Base-by-base conservation (phyloP, 2,797 vertebrate species). In the Sebastes steindachneri region DNA sequence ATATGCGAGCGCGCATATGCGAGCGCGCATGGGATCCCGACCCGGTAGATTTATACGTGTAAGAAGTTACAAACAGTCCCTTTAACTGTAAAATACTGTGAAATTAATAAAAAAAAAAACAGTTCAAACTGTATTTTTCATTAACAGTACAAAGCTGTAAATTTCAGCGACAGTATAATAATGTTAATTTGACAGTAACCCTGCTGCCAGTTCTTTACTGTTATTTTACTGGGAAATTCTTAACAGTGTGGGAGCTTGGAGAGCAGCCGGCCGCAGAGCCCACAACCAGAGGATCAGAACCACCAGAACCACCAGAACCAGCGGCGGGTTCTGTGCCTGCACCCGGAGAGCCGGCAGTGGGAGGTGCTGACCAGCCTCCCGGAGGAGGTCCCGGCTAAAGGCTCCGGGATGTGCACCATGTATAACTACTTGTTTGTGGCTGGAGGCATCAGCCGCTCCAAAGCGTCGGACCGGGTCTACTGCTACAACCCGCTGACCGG, bases 351-450 rank as follows among this genome's bases (percentile, higher is more conserved):
- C 0, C 90, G 81, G 3, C 91, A 89, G 66, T 98, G 98, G 98
- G 94, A 94, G 65, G 95, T 95, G 72, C 90, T 98, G 86, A 97
- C 96, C 0, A 88, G 93, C 71, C 92, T 98, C 73, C 98, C 98
- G 0, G 97, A 97, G 75, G 97, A 97, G 62, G 92, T 96, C 86
- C 95, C 95, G 3, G 94, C 95, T 15, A 96, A 96, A 54, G 97
- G 97, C 66, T 97, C 96, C 0, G 97, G 96, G 23, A 96, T 98
- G 80, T 97, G 97, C 25, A 97, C 97, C 65, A 94, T 99, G 76
- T 95, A 96, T 94, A 98, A 98, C 95, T 99, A 98, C 92, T 94
- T 99, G 84, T 98, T 98, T 69, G 93, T 98, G 54, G 97, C 97
- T 0, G 98, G 98, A 1, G 98, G 98, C 1, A 93, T 98, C 0